Evolutionary conservation across 2,888 invertebrate genomes (phyloP).

Genomic region (Protonemura montana): DNA sequence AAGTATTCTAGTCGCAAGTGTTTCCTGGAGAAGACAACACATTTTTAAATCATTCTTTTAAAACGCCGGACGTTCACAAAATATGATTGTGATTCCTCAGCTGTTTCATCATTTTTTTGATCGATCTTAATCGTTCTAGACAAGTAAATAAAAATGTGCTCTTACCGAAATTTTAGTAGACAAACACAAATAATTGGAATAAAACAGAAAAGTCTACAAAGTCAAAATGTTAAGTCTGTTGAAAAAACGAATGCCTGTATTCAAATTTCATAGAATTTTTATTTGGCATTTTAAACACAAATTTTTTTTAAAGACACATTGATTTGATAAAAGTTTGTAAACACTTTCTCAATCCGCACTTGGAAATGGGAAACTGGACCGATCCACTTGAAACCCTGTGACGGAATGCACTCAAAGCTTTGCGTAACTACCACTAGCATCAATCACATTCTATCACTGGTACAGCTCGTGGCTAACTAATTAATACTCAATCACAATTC

Average conservation of each 20-base stretch:
- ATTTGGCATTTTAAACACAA: constrained; percentile 13
- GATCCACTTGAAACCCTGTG: background rate
- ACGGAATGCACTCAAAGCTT: background rate
- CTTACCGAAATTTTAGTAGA: too few species aligned
- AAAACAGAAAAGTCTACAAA: background rate
- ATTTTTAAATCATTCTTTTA: too few species aligned
- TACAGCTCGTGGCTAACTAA: background rate
- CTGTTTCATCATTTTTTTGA: too few species aligned
- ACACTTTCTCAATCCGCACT: background rate
- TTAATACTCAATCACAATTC: background rate
- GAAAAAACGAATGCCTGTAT: constrained; percentile 33
- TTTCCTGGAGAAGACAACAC: too few species aligned
- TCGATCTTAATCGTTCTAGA: too few species aligned
- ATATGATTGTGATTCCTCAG: too few species aligned
- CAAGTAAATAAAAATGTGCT: too few species aligned
- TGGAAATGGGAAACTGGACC: background rate
- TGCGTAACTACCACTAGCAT: too few species aligned
- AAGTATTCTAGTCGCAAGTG: too few species aligned
- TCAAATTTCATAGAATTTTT: constrained; percentile 36
- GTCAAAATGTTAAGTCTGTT: background rate
- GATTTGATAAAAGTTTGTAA: background rate
- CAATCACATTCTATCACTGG: too few species aligned
- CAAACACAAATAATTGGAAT: background rate
- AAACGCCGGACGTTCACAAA: too few species aligned
- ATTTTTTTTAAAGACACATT: background rate